Evolutionary conservation across 1,140 invertebrate species (phyloP).

Genomic region (Danaus plexippus): DNA sequence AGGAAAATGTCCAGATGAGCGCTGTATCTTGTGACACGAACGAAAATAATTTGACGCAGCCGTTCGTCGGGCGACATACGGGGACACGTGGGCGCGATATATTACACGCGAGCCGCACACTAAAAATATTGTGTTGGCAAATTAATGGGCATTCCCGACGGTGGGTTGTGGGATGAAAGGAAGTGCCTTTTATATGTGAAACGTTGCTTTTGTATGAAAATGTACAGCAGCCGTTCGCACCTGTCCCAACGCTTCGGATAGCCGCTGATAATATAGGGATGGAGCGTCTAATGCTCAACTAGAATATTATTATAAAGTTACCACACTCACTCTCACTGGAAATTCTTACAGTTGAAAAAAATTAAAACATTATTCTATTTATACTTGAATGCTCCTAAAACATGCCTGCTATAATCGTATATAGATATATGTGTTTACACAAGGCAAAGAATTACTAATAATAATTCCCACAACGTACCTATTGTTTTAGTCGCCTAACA

Average conservation of each 20-base stretch:
- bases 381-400: too few species aligned
- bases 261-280: not conserved
- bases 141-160: slow-evolving; percentile 70
- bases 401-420: too few species aligned
- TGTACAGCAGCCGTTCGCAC: slow-evolving; percentile 64
- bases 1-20: slow-evolving; percentile 69
- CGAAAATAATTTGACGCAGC: slow-evolving; percentile 72
- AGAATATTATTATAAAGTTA: too few species aligned
- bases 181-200: slow-evolving; percentile 71
- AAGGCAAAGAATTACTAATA: too few species aligned
- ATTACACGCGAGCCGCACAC: slow-evolving; percentile 68
- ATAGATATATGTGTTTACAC: too few species aligned
- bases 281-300: too few species aligned
- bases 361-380: too few species aligned
- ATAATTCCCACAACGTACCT: too few species aligned
- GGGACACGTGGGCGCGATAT: slow-evolving; percentile 70
- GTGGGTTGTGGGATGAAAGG: slow-evolving; percentile 69
- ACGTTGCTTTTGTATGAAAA: slow-evolving; percentile 70
- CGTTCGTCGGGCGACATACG: slow-evolving; percentile 66
- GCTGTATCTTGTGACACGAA: slow-evolving; percentile 69
- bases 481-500: too few species aligned
- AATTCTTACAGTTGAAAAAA: too few species aligned
- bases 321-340: too few species aligned
- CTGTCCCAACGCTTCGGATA: slow-evolving; percentile 54
- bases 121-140: slow-evolving; percentile 73